Evolutionary conservation across 1,140 invertebrate genomes (phyloP).

Genomic region (Camponotus pennsylvanicus): DNA sequence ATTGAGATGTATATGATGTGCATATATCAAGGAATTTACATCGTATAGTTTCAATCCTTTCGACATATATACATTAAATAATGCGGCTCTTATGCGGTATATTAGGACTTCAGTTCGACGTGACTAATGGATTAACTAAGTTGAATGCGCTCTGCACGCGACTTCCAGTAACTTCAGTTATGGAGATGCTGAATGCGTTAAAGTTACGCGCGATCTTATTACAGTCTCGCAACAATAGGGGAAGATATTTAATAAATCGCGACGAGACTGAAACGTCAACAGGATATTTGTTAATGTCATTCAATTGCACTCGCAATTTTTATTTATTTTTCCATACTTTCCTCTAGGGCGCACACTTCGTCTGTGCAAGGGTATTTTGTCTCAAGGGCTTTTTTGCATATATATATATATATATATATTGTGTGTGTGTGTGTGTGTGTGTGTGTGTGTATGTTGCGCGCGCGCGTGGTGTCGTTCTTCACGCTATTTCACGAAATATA

Average conservation of each 20-base stretch:
- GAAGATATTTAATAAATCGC: constrained; percentile 32
- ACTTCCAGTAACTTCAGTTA: constrained; percentile 17
- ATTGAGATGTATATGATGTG: neutral
- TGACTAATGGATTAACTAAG: constrained; percentile 53
- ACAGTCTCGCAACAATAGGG: neutral
- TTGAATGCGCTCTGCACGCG: constrained; percentile 10
- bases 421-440: neutral
- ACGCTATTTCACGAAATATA: constrained; percentile 9
- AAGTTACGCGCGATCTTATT: constrained; percentile 40
- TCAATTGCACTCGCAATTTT: constrained; percentile 27
- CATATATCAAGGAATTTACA: neutral
- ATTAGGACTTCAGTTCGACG: constrained; percentile 7
- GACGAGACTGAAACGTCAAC: neutral
- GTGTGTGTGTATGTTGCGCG: no score
- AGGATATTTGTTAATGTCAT: neutral
- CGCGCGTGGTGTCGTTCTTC: neutral
- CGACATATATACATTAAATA: neutral
- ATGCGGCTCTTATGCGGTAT: constrained; percentile 18
- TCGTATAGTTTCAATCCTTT: neutral
- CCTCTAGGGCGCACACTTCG: neutral
- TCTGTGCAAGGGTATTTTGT: no score
- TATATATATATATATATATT: neutral
- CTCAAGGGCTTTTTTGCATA: neutral
- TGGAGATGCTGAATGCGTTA: constrained; percentile 30
- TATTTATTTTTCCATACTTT: neutral